phyloP scores from a whole-genome alignment of 2,113 vertebrate species.

The Seriola quinqueradiata region DNA sequence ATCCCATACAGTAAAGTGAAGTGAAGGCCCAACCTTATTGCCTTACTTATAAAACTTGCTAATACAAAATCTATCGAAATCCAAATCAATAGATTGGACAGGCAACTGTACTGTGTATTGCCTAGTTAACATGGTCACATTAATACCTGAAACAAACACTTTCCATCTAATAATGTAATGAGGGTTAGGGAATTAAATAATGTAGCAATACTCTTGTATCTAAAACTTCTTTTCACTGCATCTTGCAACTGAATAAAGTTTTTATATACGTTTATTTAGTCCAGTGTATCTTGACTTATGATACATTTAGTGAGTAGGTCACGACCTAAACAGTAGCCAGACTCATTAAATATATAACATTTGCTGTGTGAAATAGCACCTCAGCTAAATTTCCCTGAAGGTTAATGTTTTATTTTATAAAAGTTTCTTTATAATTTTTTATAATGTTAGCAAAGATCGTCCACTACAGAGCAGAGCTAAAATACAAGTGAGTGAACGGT shows the following conservation, averaged over 20 bases:
- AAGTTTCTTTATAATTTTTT: background rate
- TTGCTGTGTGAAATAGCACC: background rate
- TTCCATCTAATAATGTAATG: no score
- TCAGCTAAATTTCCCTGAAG: constrained; percentile 2
- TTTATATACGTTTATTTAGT: no score
- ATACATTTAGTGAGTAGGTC: background rate
- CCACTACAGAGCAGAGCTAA: no score
- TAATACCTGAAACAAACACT: background rate
- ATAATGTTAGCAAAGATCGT: background rate
- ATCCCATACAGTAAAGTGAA: background rate
- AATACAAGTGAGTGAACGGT: no score
- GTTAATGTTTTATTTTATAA: background rate
- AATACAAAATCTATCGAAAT: background rate
- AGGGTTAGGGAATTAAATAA: background rate
- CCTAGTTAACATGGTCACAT: background rate
- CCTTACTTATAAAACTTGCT: background rate
- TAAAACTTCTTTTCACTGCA: no score
- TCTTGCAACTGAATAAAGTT: no score
- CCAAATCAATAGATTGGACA: background rate
- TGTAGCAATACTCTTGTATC: no score
- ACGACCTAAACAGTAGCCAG: background rate
- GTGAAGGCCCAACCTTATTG: background rate
- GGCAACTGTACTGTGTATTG: no score
- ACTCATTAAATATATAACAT: background rate
- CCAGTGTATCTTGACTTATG: background rate